Evolutionary conservation across 2,113 vertebrate genomes (phyloP), one percentile per base, ranked within the genome.

Genomic region (Gymnocephalus cernua): DNA sequence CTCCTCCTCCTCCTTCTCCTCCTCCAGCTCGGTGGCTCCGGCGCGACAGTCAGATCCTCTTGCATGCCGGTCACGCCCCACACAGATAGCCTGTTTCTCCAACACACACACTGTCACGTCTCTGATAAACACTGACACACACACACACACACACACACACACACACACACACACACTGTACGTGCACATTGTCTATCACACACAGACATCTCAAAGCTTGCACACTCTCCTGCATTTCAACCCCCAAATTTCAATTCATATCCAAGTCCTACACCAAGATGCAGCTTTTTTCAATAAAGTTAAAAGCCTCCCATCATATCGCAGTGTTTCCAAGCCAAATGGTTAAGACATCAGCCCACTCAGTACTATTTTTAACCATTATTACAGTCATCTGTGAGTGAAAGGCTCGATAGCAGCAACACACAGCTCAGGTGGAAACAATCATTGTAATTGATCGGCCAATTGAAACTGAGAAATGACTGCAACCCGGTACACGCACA

Each of bases 1-100:
- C 14, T 62, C 79, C 5, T 48, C 84, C 76, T 74, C 79, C n/a
- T 82, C 71, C 50, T 67, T 74, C 65, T 73, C 70, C 32, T 81
- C 73, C 72, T 82, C 76, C 82, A 23, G 59, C 86, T 89, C 29
- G 19, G 77, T 78, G 85, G 87, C 85, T 81, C 64, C 1, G 80
- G 77, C 85, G 89, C 88, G 80, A 91, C 91, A 87, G 87, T 85
- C 67, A 45, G 86, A 89, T 92, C 89, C 81, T 79, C 82, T 94
- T 89, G 23, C 92, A 94, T 94, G 90, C 93, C 35, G 72, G 92
- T 93, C 93, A 94, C 93, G 88, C 93, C 91, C 91, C 91, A 91
- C 85, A 71, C 82, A 87, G 84, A 90, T 88, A 87, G 73, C 71
- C 73, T 82, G 47, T 85, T 87, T 90, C 80, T 82, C 56, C 68